These are phyloP conservation scores for Synergus laeviventris DNA, from an alignment of 2,888 invertebrate genomes.

Conservation along the genomic window DNA sequence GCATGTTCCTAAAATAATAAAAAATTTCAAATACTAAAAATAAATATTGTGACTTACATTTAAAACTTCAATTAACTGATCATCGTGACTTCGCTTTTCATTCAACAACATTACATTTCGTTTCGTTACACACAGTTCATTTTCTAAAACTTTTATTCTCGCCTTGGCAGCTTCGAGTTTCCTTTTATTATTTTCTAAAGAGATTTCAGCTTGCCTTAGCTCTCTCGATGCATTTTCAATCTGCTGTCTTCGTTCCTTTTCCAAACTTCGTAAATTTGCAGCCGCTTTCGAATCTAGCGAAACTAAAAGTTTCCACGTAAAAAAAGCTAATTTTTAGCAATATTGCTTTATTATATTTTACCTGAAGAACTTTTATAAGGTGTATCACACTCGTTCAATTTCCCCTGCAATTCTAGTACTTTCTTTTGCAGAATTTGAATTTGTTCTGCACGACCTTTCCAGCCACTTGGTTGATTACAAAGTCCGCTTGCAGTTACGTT, in stretches of 20 bases:
- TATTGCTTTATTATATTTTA: conserved; percentile 21
- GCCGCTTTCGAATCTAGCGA: conserved; percentile 56
- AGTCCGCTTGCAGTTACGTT: conserved; percentile 81
- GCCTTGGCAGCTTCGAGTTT: conserved; percentile 83
- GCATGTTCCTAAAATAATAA: too few relatives aligned
- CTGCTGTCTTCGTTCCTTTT: conserved; percentile 79
- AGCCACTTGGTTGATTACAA: conserved; percentile 79
- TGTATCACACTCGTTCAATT: conserved; percentile 75
- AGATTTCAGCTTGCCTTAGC: conserved; percentile 77
- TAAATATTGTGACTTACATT: conserved; percentile 74
- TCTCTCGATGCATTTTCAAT: conserved; percentile 81
- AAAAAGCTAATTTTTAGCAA: not conserved
- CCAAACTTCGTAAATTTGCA: conserved; percentile 77
- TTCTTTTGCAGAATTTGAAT: conserved; percentile 84
- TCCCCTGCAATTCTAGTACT: conserved; percentile 82
- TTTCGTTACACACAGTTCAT: conserved; percentile 80
- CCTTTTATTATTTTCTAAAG: conserved; percentile 80
- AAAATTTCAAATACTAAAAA: not conserved
- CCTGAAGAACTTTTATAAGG: conserved; percentile 44
- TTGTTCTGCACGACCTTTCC: conserved; percentile 89
- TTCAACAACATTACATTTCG: conserved; percentile 80
- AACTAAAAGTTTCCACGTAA: conserved; percentile 27
- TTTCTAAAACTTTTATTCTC: conserved; percentile 83
- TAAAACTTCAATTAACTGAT: conserved; percentile 81
- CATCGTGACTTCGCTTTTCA: conserved; percentile 82